Evolutionary conservation across 2,113 vertebrate genomes (phyloP), one percentile per base, ranked within the genome.

Genomic region (Lampris megalopsis): DNA sequence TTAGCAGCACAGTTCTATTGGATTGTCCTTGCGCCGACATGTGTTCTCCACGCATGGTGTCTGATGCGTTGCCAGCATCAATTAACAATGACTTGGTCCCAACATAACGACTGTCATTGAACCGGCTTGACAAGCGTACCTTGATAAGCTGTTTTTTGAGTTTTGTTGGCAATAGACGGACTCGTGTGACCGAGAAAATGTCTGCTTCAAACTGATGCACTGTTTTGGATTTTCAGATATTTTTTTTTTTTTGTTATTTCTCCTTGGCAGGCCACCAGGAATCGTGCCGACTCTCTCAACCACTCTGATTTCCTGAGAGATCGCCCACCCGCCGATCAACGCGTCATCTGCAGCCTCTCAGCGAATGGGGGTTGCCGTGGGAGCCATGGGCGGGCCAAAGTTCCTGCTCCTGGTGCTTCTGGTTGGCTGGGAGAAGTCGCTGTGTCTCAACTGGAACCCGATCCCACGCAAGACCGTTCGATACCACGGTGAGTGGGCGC

Each of bases 361-460:
- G 38, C 68, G 36, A 79, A 86, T 73, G 68, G 75, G 79, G 79
- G 73, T 77, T 60, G 69, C 76, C 66, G 73, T 73, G 64, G 71
- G 83, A 84, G 86, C 87, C 74, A 88, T 92, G 92, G 89, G 86
- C 59, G 90, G 92, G 84, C 85, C 82, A 0, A 91, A 88, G 73
- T 82, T 94, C 86, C 81, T 94, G 75, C 86, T 95, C 49, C 63
- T 94, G 89, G 77, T 93, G 71, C 81, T 93, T 58, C 72, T 93
- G 80, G 78, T 94, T 38, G 88, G 93, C 81, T 91, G 88, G 89
- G 89, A 92, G 79, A 87, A 82, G 81, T 89, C 90, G 5, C 68
- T 86, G 59, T 86, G 92, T 45, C 91, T 94, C 76, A 94, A 95
- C 88, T 95, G 94, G 94, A 94, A 95, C 82, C 93, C 94, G 10